Base-by-base conservation (phyloP, 2,113 vertebrate species). In the Xyrauchen texanus region DNA sequence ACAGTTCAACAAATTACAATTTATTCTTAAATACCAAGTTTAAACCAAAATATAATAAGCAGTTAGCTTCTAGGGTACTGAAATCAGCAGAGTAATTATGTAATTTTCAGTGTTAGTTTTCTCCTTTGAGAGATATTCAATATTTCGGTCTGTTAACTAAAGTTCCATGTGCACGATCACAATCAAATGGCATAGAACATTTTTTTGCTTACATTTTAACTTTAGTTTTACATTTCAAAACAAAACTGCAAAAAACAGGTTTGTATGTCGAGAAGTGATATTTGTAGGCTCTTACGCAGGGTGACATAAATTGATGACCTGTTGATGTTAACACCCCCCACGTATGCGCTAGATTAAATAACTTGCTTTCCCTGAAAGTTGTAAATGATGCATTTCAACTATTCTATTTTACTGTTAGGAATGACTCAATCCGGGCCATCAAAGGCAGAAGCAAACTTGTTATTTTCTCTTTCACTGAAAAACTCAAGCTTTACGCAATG, bases 381-480 rank as follows among this genome's bases (percentile, higher is more conserved):
- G 61, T 49, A 51, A 61, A 52, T 42, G 47, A 77, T 58, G 47
- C 78, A 53, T 79, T 70, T 76, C 49, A 63, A 72, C 58, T 75
- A 77, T 78, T 78, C 62, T 52, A 65, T 12, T 49, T 46, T 62
- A 81, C 53, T 13, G 53, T 60, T 44, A 8, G 3, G 74, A 63
- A 78, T 85, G 78, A 80, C 64, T 82, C 64, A 85, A 70, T 13
- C 7, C 7, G 47, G 46, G 58, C 55, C 60, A 63, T 68, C 52
- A 16, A 49, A 68, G 12, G 66, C 79, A 65, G 66, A 7, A 80
- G 52, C 65, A 61, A 82, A 75, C 65, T 61, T 66, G 81, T 70
- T 80, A 73, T 84, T 79, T 15, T 79, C 47, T 76, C 73, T 58
- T 81, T 63, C 80, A 53, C 42, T 45, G 66, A 68, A 15, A 60